Percentiles rank a stretch among this genome's conserved stretches.
Evolutionary conservation across 2,113 vertebrate genomes (phyloP).

Genomic region (Myotis yumanensis): DNA sequence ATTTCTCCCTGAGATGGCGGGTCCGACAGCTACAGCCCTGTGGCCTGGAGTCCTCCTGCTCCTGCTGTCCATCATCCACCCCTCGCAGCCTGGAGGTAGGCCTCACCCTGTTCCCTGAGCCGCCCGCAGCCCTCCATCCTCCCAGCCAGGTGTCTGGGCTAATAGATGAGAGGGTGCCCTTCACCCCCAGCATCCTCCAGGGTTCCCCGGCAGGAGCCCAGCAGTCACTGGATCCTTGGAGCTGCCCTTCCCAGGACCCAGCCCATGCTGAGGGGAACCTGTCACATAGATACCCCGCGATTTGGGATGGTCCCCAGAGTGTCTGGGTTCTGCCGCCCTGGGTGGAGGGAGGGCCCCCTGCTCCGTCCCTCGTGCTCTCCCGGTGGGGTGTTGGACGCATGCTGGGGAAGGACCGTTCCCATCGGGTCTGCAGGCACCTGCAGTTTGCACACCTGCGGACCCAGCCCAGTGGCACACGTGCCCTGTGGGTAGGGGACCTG

Average conservation of each 20-base stretch:
- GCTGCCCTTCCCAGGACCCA: neutral
- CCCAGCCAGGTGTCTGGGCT: neutral
- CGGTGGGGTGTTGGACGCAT: neutral
- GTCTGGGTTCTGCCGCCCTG: neutral
- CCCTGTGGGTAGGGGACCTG: neutral
- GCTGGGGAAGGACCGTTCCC: neutral
- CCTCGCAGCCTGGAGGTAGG: conserved; percentile 96
- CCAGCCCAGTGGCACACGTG: neutral
- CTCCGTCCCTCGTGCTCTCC: neutral
- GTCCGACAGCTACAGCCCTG: conserved; percentile 88
- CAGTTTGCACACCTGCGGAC: neutral
- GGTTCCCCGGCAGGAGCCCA: neutral
- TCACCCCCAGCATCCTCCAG: neutral
- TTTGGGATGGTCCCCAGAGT: neutral
- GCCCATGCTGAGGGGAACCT: neutral
- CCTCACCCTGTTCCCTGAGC: neutral
- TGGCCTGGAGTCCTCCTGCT: conserved; percentile 87
- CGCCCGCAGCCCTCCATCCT: neutral
- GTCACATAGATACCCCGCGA: neutral
- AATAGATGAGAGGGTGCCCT: neutral
- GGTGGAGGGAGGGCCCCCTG: neutral
- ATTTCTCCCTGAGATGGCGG: conserved; percentile 95
- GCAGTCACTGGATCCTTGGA: neutral
- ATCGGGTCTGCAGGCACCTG: rapidly evolving
- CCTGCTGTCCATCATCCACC: conserved; percentile 87